Conservation (phyloP, 2,888 invertebrate species). For the Metopia argyrocephala region DNA sequence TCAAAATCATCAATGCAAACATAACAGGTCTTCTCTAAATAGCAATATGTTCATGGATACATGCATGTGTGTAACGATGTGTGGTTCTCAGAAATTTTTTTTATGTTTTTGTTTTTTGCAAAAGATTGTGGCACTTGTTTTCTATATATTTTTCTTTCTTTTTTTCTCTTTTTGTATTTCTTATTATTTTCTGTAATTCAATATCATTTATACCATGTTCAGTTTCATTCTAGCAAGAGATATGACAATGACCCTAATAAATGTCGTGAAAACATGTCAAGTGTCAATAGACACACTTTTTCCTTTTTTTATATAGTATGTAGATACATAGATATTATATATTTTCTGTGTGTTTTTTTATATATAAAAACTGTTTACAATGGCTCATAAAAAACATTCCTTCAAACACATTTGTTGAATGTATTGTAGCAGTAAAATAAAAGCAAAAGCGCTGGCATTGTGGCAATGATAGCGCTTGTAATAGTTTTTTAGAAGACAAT, state of each 20-base stretch:
- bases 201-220: constrained; percentile 17
- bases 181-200: neutral
- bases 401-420: constrained; percentile 43
- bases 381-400: constrained; percentile 52
- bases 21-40: too few relatives aligned
- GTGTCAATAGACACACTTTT: constrained; percentile 61
- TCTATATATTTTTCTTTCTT: neutral
- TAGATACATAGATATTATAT: neutral
- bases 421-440: neutral
- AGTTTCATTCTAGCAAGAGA: constrained; percentile 34
- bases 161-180: neutral
- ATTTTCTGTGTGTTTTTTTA: neutral
- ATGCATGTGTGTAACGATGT: too few relatives aligned
- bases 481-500: neutral
- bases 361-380: constrained; percentile 52
- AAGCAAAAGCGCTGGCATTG: neutral
- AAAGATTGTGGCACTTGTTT: too few relatives aligned
- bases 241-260: constrained; percentile 63
- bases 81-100: too few relatives aligned
- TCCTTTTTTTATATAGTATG: neutral
- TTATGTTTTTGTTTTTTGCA: too few relatives aligned
- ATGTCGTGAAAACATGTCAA: constrained; percentile 61
- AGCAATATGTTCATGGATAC: too few relatives aligned
- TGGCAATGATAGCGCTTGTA: too few relatives aligned
- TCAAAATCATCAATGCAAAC: too few relatives aligned